These are phyloP conservation scores for Emydura subglobosa DNA, from an alignment of 2,113 vertebrate genomes.

Conservation along the genomic window DNA sequence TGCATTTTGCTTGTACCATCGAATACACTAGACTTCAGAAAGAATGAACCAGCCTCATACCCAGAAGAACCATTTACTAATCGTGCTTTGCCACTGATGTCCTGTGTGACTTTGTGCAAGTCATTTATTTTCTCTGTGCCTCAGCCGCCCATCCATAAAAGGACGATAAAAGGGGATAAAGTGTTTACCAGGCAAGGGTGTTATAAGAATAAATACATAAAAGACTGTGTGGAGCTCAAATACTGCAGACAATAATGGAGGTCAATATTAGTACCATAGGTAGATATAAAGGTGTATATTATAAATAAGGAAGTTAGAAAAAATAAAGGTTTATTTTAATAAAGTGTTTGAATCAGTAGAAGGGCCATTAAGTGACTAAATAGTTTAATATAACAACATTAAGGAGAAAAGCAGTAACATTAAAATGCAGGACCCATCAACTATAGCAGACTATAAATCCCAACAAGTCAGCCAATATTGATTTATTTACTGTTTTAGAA, in stretches of 20 bases:
- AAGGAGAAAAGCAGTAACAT: background rate
- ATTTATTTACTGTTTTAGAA: background rate
- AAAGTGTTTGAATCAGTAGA: background rate
- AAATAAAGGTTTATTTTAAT: background rate
- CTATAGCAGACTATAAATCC: background rate
- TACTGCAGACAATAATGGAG: too few species aligned
- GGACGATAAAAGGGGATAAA: background rate
- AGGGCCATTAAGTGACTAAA: background rate
- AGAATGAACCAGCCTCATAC: too few species aligned
- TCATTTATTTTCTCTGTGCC: background rate
- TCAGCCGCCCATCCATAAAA: background rate
- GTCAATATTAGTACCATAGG: too few species aligned
- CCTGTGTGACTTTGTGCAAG: too few species aligned
- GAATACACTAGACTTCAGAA: too few species aligned
- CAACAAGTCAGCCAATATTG: background rate
- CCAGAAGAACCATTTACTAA: too few species aligned
- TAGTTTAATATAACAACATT: background rate
- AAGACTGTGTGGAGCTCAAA: too few species aligned
- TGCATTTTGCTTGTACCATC: too few species aligned
- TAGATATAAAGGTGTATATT: too few species aligned
- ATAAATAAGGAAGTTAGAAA: too few species aligned
- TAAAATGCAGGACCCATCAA: background rate
- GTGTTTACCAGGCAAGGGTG: background rate
- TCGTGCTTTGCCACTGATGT: too few species aligned
- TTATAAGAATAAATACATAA: too few species aligned